Evolutionary conservation across 2,113 vertebrate species (phyloP), one percentile per base, ranked within the genome.

Genomic region (Ancistrus triradiatus): DNA sequence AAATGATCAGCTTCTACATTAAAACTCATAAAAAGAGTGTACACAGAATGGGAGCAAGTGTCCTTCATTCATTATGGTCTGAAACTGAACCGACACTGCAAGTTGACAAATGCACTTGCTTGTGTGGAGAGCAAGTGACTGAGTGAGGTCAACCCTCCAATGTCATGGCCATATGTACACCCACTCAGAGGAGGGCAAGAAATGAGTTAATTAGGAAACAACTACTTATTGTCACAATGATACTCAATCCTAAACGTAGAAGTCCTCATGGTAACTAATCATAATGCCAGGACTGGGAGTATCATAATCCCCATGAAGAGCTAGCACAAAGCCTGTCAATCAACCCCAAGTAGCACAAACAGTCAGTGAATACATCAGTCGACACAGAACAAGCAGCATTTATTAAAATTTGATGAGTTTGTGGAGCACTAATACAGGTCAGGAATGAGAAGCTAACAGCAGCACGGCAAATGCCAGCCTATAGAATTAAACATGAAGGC

Each of bases 401-500:
- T 80, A 87, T 89, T 84, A 88, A 87, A 83, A 77, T 71, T 83
- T 83, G 70, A 88, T 87, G 85, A 84, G 81, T 64, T 48, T 22
- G 5, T 64, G 22, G n/a, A 68, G n/a, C 18, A 25, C 42, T 5
- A 21, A 28, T 2, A 21, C 37, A 52, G n/a, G n/a, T 15, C 22
- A 1, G 1, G 11, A 3, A 15, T 5, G 14, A 2, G n/a, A 31
- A 31, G 40, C 28, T 25, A 44, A 66, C 21, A 3, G 7, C 17
- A 46, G 18, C 14, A 38, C 14, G 5, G 14, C 37, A 57, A 51
- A 42, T 31, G 27, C 7, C 27, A 31, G 27, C 27, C 3, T 31
- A 31, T 31, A 31, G 3, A 31, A 31, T 4, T 31, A 3, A 31
- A 31, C n/a, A n/a, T n/a, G n/a, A n/a, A n/a, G n/a, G n/a, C n/a